A percentile compares a stretch with the other conserved stretches of the same genome.
These are phyloP conservation scores for Tortrix viridana DNA, from an alignment of 2,888 invertebrate genomes.

Conservation along the genomic window DNA sequence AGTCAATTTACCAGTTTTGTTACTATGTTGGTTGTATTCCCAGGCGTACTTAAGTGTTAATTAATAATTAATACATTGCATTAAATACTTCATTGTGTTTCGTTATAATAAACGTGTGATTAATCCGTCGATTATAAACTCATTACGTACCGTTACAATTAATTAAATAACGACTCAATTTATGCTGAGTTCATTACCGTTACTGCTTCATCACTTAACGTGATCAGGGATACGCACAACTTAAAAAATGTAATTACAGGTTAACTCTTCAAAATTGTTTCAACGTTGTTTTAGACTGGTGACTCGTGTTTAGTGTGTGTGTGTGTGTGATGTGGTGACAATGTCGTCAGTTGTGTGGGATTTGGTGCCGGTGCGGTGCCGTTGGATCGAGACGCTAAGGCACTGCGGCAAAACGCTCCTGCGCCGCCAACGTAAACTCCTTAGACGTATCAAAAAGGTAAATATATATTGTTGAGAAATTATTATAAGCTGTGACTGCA, in stretches of 20 bases:
- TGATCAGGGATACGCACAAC: slow-evolving; percentile 17
- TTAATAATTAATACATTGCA: neutral
- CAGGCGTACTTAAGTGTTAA: too few species aligned
- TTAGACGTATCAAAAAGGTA: slow-evolving; percentile 79
- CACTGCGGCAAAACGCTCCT: slow-evolving; percentile 79
- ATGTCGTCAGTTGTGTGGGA: slow-evolving; percentile 54
- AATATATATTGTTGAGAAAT: neutral
- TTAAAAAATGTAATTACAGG: neutral
- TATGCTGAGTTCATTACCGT: slow-evolving; percentile 12
- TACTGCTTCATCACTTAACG: slow-evolving; percentile 17
- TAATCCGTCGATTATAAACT: slow-evolving; percentile 4
- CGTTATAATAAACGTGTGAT: neutral
- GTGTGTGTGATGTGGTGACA: slow-evolving; percentile 56
- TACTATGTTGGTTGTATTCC: too few species aligned
- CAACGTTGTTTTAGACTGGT: neutral
- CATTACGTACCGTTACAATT: slow-evolving; percentile 15
- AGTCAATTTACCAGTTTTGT: too few species aligned
- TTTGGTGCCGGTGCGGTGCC: slow-evolving; percentile 72
- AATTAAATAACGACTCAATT: slow-evolving; percentile 14
- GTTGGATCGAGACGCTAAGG: slow-evolving; percentile 77
- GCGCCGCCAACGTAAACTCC: slow-evolving; percentile 72
- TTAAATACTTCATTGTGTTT: too few species aligned
- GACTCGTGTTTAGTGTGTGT: slow-evolving; percentile 63
- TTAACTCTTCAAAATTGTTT: neutral
- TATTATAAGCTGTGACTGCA: neutral